Conservation (phyloP, 2,888 invertebrate genomes). For the Exocentrus adspersus region DNA sequence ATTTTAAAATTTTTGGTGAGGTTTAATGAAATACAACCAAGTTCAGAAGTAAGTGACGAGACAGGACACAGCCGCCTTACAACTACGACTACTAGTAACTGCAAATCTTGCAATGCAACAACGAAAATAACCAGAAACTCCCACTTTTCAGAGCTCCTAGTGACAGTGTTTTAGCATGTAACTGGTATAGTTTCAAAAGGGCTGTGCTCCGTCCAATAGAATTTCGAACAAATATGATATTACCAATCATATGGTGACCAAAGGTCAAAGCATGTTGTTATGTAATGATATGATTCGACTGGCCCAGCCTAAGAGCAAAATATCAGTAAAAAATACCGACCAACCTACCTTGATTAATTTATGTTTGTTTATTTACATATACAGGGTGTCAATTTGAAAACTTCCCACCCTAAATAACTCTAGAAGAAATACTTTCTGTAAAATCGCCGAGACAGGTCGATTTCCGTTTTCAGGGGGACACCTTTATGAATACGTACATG, state of each 20-base stretch:
- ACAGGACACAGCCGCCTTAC: no score
- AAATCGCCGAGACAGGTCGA: no score
- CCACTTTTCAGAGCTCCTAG: background rate
- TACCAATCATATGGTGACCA: slow-evolving; percentile 29
- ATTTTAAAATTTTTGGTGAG: slow-evolving; percentile 60
- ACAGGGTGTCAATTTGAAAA: no score
- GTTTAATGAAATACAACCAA: slow-evolving; percentile 13
- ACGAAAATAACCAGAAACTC: background rate
- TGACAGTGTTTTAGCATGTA: background rate
- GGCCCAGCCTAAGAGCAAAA: no score
- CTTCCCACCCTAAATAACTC: no score
- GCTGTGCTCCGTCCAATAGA: slow-evolving; percentile 24
- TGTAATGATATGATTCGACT: no score
- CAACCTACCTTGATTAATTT: no score
- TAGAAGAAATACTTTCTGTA: no score
- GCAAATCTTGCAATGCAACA: slow-evolving; percentile 1
- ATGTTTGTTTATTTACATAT: no score
- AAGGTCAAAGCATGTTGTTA: slow-evolving; percentile 21
- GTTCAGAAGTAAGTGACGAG: background rate
- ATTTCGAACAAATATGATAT: slow-evolving; percentile 8
- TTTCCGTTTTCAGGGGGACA: no score
- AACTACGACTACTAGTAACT: slow-evolving; percentile 7
- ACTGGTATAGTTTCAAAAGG: background rate
- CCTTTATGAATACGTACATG: no score
- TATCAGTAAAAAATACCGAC: no score